These are phyloP conservation scores for Pelecanus crispus DNA, from an alignment of 2,113 vertebrate species.

Conservation along the genomic window DNA sequence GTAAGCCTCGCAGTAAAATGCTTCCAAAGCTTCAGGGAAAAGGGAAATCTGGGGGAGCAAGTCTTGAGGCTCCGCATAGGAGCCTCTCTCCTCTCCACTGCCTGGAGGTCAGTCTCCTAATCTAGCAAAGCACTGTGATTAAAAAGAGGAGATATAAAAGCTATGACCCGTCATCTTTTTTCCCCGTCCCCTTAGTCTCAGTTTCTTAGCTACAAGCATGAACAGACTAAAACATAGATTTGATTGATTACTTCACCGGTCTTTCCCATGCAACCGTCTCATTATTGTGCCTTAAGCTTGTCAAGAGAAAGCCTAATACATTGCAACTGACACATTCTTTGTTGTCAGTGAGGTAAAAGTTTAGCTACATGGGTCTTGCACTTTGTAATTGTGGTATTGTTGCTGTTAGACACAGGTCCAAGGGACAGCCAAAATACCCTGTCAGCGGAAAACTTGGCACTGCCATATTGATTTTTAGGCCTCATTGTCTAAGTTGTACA, in stretches of 20 bases:
- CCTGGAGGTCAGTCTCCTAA: background rate
- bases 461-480: background rate
- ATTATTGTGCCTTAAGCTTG: slow-evolving; percentile 50
- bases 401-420: background rate
- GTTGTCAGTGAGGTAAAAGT: slow-evolving; percentile 36
- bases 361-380: slow-evolving; percentile 1
- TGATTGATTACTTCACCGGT: slow-evolving; percentile 30
- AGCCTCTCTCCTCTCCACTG: background rate
- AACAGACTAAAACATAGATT: slow-evolving; percentile 1
- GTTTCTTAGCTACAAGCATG: background rate
- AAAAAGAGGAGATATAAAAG: background rate
- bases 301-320: slow-evolving; percentile 29
- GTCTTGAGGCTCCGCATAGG: background rate
- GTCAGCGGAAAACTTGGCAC: slow-evolving; percentile 30
- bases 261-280: slow-evolving; percentile 20
- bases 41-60: background rate
- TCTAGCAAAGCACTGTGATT: background rate
- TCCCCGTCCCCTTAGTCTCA: background rate
- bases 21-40: background rate
- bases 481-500: slow-evolving; percentile 18
- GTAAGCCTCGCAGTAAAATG: background rate
- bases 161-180: background rate
- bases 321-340: slow-evolving; percentile 36
- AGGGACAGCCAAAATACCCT: slow-evolving; percentile 6
- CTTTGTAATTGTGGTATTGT: background rate